Conservation (phyloP, 2,113 vertebrate species). For the Lepisosteus osseus region DNA sequence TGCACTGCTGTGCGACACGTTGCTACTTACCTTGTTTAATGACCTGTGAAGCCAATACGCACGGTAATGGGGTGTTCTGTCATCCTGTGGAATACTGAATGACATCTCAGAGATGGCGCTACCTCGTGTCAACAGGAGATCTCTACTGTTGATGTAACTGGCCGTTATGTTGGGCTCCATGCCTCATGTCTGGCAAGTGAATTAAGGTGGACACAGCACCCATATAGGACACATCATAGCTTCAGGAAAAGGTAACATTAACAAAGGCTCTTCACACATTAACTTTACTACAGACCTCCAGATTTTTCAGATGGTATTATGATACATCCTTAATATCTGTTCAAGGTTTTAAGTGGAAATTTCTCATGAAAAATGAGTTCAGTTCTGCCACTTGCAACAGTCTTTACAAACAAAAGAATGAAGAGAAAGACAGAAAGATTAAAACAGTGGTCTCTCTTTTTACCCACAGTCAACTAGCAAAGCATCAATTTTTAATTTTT, state of each 20-base stretch:
- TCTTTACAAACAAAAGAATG: no score
- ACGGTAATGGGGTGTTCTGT: conserved; percentile 67
- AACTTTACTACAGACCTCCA: no score
- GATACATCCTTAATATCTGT: no score
- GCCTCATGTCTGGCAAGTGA: not conserved
- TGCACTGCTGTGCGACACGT: conserved; percentile 41
- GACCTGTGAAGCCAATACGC: conserved; percentile 62
- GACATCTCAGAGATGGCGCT: conserved; percentile 44
- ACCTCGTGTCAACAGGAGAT: conserved; percentile 25
- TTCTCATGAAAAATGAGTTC: no score
- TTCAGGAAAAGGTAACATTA: no score
- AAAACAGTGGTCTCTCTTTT: no score
- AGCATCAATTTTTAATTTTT: conserved; percentile 62
- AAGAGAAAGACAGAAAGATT: no score
- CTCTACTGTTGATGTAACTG: conserved; percentile 30
- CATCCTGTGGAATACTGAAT: conserved; percentile 53
- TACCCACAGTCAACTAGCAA: conserved; percentile 34
- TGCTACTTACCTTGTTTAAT: conserved; percentile 60
- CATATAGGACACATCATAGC: no score
- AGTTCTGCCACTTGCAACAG: no score
- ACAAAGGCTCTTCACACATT: no score
- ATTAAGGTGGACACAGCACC: not conserved
- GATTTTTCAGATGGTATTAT: no score
- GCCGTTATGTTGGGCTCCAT: conserved; percentile 29
- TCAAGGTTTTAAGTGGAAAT: no score